Conservation (phyloP, 2,113 vertebrate species). For the Eidolon helvum region DNA sequence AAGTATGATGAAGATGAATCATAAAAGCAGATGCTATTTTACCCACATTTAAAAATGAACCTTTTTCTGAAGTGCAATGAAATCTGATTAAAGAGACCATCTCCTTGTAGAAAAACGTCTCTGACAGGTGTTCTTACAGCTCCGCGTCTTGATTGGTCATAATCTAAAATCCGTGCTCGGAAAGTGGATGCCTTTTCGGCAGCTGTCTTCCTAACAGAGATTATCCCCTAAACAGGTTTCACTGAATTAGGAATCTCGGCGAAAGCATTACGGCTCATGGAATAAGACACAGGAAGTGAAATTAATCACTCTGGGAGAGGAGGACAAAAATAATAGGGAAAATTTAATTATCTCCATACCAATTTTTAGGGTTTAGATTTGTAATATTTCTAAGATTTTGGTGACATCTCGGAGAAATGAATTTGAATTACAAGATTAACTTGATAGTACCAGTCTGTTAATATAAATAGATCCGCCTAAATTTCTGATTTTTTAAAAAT, state of each 20-base stretch:
- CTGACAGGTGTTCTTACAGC: slow-evolving; percentile 71
- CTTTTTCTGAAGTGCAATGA: slow-evolving; percentile 59
- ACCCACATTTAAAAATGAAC: slow-evolving; percentile 49
- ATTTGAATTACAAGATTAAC: slow-evolving; percentile 63
- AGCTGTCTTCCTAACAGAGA: slow-evolving; percentile 71
- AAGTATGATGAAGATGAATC: slow-evolving; percentile 27
- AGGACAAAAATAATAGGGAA: slow-evolving; percentile 22
- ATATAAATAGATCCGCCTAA: slow-evolving; percentile 33
- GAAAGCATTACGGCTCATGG: neutral
- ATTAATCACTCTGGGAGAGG: slow-evolving; percentile 71
- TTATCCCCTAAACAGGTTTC: slow-evolving; percentile 72
- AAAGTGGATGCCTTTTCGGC: neutral
- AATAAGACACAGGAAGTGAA: slow-evolving; percentile 58
- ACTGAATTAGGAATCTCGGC: slow-evolving; percentile 36
- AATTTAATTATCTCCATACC: slow-evolving; percentile 55
- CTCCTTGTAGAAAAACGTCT: slow-evolving; percentile 49
- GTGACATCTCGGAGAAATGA: slow-evolving; percentile 55
- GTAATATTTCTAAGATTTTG: slow-evolving; percentile 63
- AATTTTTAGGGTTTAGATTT: slow-evolving; percentile 61
- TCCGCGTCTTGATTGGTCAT: slow-evolving; percentile 13
- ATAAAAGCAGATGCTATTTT: slow-evolving; percentile 61
- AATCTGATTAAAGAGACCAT: slow-evolving; percentile 66
- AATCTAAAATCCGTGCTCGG: slow-evolving; percentile 69
- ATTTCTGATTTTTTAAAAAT: slow-evolving; percentile 14
- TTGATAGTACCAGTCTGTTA: slow-evolving; percentile 7